phyloP scores from a whole-genome alignment of 2,113 vertebrate genomes.

The Arvicanthis niloticus region DNA sequence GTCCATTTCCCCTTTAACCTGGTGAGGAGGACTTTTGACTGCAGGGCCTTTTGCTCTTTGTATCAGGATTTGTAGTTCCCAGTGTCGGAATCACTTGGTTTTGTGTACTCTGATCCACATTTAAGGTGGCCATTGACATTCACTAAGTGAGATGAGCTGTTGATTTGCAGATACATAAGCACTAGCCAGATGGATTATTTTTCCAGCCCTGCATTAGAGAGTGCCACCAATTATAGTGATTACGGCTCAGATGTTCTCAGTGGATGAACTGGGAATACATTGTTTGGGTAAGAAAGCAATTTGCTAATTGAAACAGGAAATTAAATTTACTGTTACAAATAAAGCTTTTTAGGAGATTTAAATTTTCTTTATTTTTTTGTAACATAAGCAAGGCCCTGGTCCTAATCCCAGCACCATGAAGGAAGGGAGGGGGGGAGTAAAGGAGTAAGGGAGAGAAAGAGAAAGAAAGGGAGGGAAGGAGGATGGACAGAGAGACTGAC shows the following conservation, averaged over 20 bases:
- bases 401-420: background rate
- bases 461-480: background rate
- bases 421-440: background rate
- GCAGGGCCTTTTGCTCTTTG: background rate
- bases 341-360: conserved; percentile 22
- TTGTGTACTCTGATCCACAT: conserved; percentile 32
- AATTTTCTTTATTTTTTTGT: background rate
- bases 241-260: conserved; percentile 19
- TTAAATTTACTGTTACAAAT: conserved; percentile 47
- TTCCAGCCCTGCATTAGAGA: conserved; percentile 3
- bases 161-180: conserved; percentile 32
- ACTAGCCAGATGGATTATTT: background rate
- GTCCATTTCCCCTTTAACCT: conserved; percentile 45
- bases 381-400: background rate
- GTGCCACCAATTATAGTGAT: conserved; percentile 50
- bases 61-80: background rate
- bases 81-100: conserved; percentile 34
- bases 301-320: conserved; percentile 50
- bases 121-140: background rate
- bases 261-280: conserved; percentile 43
- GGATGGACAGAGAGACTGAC: background rate
- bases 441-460: background rate
- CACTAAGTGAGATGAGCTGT: background rate
- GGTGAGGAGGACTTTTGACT: background rate
- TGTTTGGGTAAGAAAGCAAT: conserved; percentile 53